Evolutionary conservation across 2,888 invertebrate genomes (phyloP).

Genomic region (Napeogenes inachia): DNA sequence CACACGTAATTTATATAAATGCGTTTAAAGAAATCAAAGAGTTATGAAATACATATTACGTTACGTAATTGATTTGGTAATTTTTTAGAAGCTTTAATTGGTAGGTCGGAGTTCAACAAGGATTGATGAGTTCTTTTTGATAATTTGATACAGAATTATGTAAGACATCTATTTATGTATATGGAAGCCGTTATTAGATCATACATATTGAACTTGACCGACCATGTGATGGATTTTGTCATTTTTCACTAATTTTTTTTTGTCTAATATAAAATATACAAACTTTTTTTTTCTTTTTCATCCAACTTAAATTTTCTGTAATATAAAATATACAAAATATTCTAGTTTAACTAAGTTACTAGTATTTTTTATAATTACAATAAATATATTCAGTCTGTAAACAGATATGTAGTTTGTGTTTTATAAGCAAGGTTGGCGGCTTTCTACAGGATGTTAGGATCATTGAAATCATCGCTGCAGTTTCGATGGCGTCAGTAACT

Average conservation of each 20-base stretch:
- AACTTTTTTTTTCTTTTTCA: too few relatives aligned
- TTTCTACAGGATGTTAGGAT: slow-evolving; percentile 2
- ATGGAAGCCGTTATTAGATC: not conserved
- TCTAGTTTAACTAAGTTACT: too few relatives aligned
- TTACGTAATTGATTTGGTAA: slow-evolving; percentile 31
- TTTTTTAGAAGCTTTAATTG: slow-evolving; percentile 54
- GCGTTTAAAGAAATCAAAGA: too few relatives aligned
- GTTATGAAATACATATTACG: too few relatives aligned
- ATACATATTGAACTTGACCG: not conserved
- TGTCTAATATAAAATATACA: too few relatives aligned
- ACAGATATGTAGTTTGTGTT: not conserved
- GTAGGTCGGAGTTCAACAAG: slow-evolving; percentile 52
- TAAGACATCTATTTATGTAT: slow-evolving; percentile 4
- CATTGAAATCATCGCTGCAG: not conserved
- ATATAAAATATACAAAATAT: too few relatives aligned
- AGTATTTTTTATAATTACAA: too few relatives aligned
- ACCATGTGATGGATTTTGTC: too few relatives aligned
- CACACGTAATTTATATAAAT: too few relatives aligned
- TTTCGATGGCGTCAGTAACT: not conserved
- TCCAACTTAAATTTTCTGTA: too few relatives aligned
- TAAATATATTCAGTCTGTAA: not conserved
- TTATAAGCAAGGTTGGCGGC: slow-evolving; percentile 1
- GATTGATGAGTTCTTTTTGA: slow-evolving; percentile 42
- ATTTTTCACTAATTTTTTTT: too few relatives aligned
- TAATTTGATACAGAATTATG: slow-evolving; percentile 33